Conservation (phyloP, 1,140 invertebrate genomes). For the Araneus ventricosus region DNA sequence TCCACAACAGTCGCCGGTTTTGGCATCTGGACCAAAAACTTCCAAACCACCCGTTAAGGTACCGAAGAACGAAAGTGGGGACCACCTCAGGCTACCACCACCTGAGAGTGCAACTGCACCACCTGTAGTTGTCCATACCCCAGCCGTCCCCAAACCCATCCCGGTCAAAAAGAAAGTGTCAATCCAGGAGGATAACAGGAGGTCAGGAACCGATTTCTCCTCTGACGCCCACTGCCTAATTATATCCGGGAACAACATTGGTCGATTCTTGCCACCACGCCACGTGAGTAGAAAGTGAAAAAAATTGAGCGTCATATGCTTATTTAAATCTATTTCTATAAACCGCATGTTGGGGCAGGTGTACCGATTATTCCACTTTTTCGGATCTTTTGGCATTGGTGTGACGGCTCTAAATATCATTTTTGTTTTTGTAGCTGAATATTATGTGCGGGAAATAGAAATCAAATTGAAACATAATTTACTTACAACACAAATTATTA, state of each 20-base stretch:
- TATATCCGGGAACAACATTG: conserved; percentile 70
- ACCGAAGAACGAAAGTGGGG: conserved; percentile 15
- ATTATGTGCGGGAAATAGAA: too few relatives aligned
- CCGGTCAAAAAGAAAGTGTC: conserved; percentile 70
- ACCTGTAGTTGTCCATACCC: not conserved
- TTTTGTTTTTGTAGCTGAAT: not conserved
- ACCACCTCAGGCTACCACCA: not conserved
- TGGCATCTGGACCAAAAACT: conserved; percentile 7
- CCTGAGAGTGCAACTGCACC: conserved; percentile 21
- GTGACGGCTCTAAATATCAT: not conserved
- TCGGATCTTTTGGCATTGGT: not conserved
- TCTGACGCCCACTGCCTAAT: conserved; percentile 66
- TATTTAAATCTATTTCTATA: conserved; percentile 62
- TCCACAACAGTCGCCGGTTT: conserved; percentile 17
- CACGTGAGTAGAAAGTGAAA: conserved; percentile 67
- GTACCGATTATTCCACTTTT: conserved; percentile 37
- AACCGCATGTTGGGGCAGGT: not conserved
- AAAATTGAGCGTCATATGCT: conserved; percentile 56
- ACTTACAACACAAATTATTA: not conserved
- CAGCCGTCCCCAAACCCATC: not conserved
- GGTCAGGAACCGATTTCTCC: conserved; percentile 57
- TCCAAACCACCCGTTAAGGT: conserved; percentile 1
- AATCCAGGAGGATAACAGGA: conserved; percentile 69
- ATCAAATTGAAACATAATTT: not conserved
- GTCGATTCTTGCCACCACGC: conserved; percentile 67